Evolutionary conservation across 2,888 invertebrate genomes (phyloP), one percentile per base, ranked within the genome.

Genomic region (Syrphus vitripennis): DNA sequence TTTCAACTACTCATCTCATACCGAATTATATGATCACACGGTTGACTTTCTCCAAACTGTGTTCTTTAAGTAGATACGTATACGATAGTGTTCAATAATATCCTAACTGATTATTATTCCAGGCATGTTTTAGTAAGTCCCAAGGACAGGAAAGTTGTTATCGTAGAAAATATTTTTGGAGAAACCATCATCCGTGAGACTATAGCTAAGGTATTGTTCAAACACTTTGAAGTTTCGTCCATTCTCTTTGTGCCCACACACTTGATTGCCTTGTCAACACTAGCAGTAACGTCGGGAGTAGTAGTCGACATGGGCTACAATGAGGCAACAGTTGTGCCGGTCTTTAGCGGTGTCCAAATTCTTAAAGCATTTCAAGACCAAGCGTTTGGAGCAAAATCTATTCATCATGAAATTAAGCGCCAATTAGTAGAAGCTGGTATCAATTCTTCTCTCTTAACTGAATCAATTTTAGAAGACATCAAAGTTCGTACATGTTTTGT

Each of bases 81-180:
- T 5, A 16, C 34, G 5, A 4, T 14, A 14, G 3, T 0, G 5
- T 70, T 55, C 9, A 9, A 61, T 10, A 3, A 24, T 9, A 10
- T 48, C n/a, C 31, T 12, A 42, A 21, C 14, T 42, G 24, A 6
- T 26, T 9, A 19, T 45, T 37, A 21, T 88, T 93, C 16, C 90
- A 98, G 98, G 89, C 95, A 98, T 91, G 94, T 98, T 34, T 93
- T 98, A 61, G 96, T 98, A 57, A 98, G 97, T 90, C 98, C 99
- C 0, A 98, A 98, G 92, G 98, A 98, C 90, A 94, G 98, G 24
- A 96, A 97, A 91, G 95, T 99, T 40, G 96, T 99, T 5, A 94
- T 99, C 34, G 96, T 99, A 21, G 99, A 99, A 92, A 98, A 97
- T 4, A 93, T 98, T 12, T 94, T 99, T 21, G 95, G 96, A 37